phyloP scores from a whole-genome alignment of 1,140 invertebrate species.

The Cyrtorhinus lividipennis region DNA sequence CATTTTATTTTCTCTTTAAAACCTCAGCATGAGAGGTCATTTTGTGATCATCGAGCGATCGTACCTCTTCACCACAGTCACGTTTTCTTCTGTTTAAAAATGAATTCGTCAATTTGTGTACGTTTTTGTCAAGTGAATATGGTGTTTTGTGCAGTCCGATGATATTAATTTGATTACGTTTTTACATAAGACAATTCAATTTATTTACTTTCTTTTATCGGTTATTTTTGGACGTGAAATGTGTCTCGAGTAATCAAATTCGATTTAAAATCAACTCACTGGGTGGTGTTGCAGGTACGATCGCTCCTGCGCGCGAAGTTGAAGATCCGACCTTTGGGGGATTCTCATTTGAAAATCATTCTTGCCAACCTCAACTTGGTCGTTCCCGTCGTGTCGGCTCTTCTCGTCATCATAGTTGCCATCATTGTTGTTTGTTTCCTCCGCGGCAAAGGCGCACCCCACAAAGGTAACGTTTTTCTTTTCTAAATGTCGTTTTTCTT shows the following conservation, averaged over 20 bases:
- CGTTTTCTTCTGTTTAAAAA: not conserved
- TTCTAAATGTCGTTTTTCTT: slow-evolving; percentile 15
- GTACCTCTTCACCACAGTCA: slow-evolving; percentile 10
- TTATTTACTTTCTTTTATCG: not conserved
- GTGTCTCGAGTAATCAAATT: too few species aligned
- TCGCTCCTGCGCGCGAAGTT: slow-evolving; percentile 75
- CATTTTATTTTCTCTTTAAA: not conserved
- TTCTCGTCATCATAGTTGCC: slow-evolving; percentile 79
- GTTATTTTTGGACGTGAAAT: not conserved
- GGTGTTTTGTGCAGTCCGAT: not conserved
- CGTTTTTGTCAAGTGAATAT: not conserved
- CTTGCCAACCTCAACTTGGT: slow-evolving; percentile 81
- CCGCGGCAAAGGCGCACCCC: slow-evolving; percentile 58
- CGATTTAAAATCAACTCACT: not conserved
- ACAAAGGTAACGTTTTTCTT: slow-evolving; percentile 51
- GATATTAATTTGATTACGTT: not conserved
- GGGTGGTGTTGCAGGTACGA: slow-evolving; percentile 65
- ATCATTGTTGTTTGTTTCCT: slow-evolving; percentile 82
- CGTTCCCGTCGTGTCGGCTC: slow-evolving; percentile 80
- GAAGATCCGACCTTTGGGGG: slow-evolving; percentile 42
- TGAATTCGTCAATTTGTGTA: not conserved
- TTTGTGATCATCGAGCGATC: not conserved
- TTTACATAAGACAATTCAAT: not conserved
- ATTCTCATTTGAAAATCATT: slow-evolving; percentile 67
- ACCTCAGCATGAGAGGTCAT: not conserved